Evolutionary conservation across 1,140 invertebrate genomes (phyloP), one percentile per base, ranked within the genome.

Genomic region (Cepaea nemoralis): DNA sequence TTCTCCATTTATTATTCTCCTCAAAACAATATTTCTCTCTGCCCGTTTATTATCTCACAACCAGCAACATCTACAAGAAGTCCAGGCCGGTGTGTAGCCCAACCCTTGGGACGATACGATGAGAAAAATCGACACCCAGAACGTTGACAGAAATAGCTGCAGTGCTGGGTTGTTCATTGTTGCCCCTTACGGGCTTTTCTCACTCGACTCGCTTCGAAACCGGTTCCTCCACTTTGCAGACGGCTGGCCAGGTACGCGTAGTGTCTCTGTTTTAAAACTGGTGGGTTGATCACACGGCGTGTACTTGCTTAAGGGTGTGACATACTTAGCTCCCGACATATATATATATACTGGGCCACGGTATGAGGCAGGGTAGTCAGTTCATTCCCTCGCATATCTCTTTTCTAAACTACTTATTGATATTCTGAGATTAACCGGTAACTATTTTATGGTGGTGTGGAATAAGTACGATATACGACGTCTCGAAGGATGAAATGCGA

Each of bases 141-240:
- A 63, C 50, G 33, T 24, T 37, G 48, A 77, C 35, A 67, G 35
- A 79, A 69, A 79, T 67, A 79, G 66, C 8, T 37, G 5, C 10
- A 35, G 6, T 39, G 31, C 2, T 50, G 3, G 73, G 35, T 24
- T 77, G 37, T 77, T 63, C 75, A 77, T 77, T 63, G 48, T 50
- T 14, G 12, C 16, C 8, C 40, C 31, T 31, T 33, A 1, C 27
- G 3, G 24, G 19, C 2, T 40, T 19, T 39, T 77, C 24, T 77
- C 77, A 69, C 8, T 50, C 35, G 69, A 79, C 77, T 40, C 19
- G 77, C 3, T 69, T 67, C 37, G 66, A 79, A 79, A 79, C 77
- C 77, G 67, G 77, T 79, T 79, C 77, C 40, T n/a, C 77, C 42
- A 79, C 63, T 79, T 79, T 48, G 35, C 10, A 27, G 45, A 6